Percentiles rank a stretch among this genome's conserved stretches.
These are phyloP conservation scores for Xiphias gladius DNA, from an alignment of 2,113 vertebrate genomes.

Conservation along the genomic window DNA sequence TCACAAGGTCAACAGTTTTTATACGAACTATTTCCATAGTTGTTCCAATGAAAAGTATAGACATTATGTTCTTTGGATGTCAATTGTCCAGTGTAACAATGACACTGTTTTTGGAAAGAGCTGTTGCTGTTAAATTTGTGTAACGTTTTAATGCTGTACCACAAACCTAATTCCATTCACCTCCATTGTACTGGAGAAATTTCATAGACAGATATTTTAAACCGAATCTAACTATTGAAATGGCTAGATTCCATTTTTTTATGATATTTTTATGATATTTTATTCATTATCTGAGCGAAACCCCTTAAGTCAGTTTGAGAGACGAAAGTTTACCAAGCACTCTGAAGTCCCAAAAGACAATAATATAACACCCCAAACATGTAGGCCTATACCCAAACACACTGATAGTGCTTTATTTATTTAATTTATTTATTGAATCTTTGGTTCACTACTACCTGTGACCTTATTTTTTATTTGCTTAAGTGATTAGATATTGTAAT, in stretches of 20 bases:
- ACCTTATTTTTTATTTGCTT: background rate
- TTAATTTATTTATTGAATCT: background rate
- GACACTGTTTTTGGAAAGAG: too few relatives aligned
- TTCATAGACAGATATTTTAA: background rate
- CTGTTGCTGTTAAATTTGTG: too few relatives aligned
- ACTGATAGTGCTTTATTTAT: background rate
- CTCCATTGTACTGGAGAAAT: background rate
- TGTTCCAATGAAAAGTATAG: too few relatives aligned
- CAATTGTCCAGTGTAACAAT: too few relatives aligned
- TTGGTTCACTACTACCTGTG: background rate
- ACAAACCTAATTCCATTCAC: too few relatives aligned
- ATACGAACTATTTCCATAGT: too few relatives aligned
- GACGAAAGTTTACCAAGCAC: background rate
- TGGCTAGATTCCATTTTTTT: background rate
- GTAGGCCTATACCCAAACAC: background rate
- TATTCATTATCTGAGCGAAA: background rate
- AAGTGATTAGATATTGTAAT: background rate
- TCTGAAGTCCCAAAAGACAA: background rate
- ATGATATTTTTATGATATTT: background rate
- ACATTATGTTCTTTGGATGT: too few relatives aligned
- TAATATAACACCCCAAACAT: background rate
- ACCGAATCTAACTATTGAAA: background rate
- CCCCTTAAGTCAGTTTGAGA: background rate
- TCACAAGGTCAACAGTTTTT: too few relatives aligned
- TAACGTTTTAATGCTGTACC: background rate